Percentiles rank a stretch among this genome's conserved stretches.
Conservation (phyloP, 1,140 invertebrate species). For the Papilio glaucus region DNA sequence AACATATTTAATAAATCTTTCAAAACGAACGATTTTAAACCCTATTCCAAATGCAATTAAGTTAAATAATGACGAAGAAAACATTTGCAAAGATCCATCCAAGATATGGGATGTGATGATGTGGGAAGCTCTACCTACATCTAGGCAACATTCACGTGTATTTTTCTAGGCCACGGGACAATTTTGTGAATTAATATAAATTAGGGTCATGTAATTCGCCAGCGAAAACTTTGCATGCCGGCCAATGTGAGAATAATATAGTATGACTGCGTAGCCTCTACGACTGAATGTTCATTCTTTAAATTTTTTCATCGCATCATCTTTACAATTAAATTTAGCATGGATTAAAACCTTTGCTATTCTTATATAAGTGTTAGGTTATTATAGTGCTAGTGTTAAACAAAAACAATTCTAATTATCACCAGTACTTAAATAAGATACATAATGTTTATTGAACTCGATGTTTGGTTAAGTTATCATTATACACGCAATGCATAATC, state of each 20-base stretch:
- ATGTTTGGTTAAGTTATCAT: too few species aligned
- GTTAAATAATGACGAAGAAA: conserved; percentile 19
- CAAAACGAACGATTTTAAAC: conserved; percentile 41
- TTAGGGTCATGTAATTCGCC: conserved; percentile 29
- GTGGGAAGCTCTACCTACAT: conserved; percentile 41
- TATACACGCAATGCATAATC: too few species aligned
- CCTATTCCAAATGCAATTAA: conserved; percentile 43
- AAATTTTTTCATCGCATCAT: too few species aligned
- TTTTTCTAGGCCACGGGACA: conserved; percentile 53
- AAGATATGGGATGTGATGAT: conserved; percentile 41
- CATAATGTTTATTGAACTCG: too few species aligned
- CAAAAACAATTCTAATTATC: too few species aligned
- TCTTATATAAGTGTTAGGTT: too few species aligned
- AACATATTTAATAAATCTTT: conserved; percentile 35
- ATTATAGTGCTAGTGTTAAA: too few species aligned
- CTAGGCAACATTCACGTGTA: conserved; percentile 20
- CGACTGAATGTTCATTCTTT: not conserved
- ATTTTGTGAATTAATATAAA: conserved; percentile 50
- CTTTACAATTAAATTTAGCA: too few species aligned
- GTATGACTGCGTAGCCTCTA: not conserved
- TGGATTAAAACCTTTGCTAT: too few species aligned
- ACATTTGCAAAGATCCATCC: conserved; percentile 34
- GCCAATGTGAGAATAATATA: not conserved
- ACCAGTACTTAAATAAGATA: too few species aligned
- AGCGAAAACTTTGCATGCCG: not conserved